phyloP scores from a whole-genome alignment of 2,888 invertebrate species.

The Caradrina kadenii region DNA sequence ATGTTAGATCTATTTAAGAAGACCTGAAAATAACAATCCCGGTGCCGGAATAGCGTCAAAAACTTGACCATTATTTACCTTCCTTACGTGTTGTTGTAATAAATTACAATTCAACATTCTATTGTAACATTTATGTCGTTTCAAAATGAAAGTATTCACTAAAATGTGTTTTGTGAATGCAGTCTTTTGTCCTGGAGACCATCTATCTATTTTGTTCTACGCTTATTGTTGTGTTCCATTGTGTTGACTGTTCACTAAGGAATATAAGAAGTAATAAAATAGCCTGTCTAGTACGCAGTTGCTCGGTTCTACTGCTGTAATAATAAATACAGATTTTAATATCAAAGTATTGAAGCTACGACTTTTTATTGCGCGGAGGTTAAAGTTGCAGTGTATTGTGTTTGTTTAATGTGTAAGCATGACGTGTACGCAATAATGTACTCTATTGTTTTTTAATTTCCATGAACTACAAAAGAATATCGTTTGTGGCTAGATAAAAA shows the following conservation, averaged over 20 bases:
- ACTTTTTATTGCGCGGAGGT: not conserved
- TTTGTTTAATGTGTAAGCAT: not conserved
- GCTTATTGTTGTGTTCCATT: constrained; percentile 54
- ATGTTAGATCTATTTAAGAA: not conserved
- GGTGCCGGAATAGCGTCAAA: not conserved
- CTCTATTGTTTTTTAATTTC: too few relatives aligned
- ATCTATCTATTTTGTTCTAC: constrained; percentile 54
- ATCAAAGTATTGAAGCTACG: constrained; percentile 10
- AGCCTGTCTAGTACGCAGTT: not conserved
- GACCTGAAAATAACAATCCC: constrained; percentile 7
- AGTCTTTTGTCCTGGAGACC: constrained; percentile 46
- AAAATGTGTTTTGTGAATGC: constrained; percentile 50
- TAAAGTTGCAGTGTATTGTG: not conserved
- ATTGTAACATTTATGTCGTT: constrained; percentile 49
- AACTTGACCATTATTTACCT: constrained; percentile 8
- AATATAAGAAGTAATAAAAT: constrained; percentile 31
- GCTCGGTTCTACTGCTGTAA: constrained; percentile 13
- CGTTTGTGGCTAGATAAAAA: too few relatives aligned
- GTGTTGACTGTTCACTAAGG: constrained; percentile 43
- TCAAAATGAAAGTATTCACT: constrained; percentile 54
- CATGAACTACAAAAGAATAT: too few relatives aligned
- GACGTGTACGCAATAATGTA: too few relatives aligned
- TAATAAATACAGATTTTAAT: constrained; percentile 30
- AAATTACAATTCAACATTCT: constrained; percentile 38
- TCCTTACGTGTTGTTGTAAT: constrained; percentile 17